Evolutionary conservation across 2,113 vertebrate species (phyloP).

Genomic region (Oreamnos americanus): DNA sequence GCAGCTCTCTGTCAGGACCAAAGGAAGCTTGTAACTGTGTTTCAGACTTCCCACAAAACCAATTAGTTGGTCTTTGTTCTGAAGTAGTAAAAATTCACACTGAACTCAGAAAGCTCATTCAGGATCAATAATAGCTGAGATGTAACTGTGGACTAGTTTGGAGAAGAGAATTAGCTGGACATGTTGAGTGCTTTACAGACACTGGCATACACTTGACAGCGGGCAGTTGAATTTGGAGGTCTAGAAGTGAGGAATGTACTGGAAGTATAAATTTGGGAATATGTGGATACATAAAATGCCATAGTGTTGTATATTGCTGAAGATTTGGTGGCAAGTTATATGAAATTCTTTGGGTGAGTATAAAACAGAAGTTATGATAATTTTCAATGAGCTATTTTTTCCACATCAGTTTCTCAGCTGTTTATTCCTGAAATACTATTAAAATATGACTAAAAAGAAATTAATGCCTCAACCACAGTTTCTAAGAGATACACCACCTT

Average conservation of each 20-base stretch:
- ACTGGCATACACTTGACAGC: rapidly evolving
- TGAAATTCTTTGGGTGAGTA: not conserved
- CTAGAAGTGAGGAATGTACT: not conserved
- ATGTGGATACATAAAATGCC: not conserved
- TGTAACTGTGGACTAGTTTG: not conserved
- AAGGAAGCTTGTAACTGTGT: not conserved
- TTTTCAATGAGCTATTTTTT: not conserved
- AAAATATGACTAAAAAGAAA: not conserved
- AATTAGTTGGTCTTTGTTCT: not conserved
- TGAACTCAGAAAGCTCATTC: not conserved
- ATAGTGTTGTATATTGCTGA: not conserved
- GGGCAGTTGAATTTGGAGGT: not conserved
- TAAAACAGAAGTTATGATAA: not conserved
- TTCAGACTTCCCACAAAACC: not conserved
- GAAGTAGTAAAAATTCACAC: not conserved
- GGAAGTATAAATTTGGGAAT: not conserved
- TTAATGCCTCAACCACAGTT: not conserved
- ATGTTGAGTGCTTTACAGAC: not conserved
- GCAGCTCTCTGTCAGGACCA: not conserved
- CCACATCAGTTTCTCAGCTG: not conserved
- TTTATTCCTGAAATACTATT: not conserved
- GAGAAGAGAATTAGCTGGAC: not conserved
- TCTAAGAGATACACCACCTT: not conserved
- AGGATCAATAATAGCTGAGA: not conserved
- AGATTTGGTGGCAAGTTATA: not conserved